phyloP scores from a whole-genome alignment of 2,113 vertebrate species.

The Hassar affinis region DNA sequence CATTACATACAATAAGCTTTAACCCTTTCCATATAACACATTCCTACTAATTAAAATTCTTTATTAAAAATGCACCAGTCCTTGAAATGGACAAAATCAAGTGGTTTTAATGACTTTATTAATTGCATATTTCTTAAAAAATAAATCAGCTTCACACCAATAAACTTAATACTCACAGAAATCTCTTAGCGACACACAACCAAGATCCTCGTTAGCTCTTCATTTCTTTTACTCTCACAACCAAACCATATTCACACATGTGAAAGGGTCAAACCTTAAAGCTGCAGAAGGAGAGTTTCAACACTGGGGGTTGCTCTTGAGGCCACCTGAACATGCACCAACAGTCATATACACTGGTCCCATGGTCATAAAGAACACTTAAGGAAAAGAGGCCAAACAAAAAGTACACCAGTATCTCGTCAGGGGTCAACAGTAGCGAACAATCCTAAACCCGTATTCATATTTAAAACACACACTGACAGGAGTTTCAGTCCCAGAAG shows the following conservation, averaged over 20 bases:
- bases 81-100: conserved; percentile 15
- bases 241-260: conserved; percentile 7
- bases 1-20: background rate
- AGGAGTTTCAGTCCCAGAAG: background rate
- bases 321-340: conserved; percentile 53
- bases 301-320: conserved; percentile 35
- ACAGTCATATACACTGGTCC: conserved; percentile 63
- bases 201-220: conserved; percentile 30
- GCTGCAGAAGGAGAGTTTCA: conserved; percentile 51
- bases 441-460: conserved; percentile 36
- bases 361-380: conserved; percentile 50
- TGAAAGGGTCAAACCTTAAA: conserved; percentile 60
- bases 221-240: conserved; percentile 28
- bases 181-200: conserved; percentile 45
- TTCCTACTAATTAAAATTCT: conserved; percentile 6
- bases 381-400: conserved; percentile 7
- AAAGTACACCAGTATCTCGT: background rate
- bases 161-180: conserved; percentile 55
- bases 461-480: conserved; percentile 17
- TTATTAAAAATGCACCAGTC: background rate
- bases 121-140: conserved; percentile 69
- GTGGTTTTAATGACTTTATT: conserved; percentile 70
- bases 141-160: conserved; percentile 55
- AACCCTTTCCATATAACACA: background rate
- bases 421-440: conserved; percentile 26